These are phyloP conservation scores for Drosophila repleta DNA, from an alignment of 1,140 invertebrate species.

Conservation along the genomic window DNA sequence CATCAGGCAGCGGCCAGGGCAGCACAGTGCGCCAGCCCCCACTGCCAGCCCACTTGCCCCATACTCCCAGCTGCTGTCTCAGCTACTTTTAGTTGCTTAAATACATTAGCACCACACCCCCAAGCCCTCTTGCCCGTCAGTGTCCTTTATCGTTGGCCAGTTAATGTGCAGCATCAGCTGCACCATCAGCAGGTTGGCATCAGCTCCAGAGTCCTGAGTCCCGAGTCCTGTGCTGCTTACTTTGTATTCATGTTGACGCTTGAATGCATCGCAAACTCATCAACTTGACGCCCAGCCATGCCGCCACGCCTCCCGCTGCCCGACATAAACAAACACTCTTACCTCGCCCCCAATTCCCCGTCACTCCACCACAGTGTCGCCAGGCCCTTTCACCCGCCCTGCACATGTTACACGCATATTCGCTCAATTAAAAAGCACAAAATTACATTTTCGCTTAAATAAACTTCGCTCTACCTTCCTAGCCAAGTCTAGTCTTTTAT, in stretches of 20 bases:
- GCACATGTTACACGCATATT: conserved; percentile 77
- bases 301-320: neutral
- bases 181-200: conserved; percentile 36
- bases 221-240: conserved; percentile 31
- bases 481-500: neutral
- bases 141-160: conserved; percentile 28
- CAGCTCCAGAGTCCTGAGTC: neutral
- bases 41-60: neutral
- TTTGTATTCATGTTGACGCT: conserved; percentile 72
- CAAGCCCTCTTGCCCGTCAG: neutral
- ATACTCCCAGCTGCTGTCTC: conserved; percentile 19
- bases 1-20: conserved; percentile 42
- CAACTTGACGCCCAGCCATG: conserved; percentile 39
- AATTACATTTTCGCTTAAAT: conserved; percentile 81
- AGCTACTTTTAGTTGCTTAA: conserved; percentile 60
- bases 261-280: conserved; percentile 79
- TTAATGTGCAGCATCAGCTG: conserved; percentile 55
- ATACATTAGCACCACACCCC: conserved; percentile 44
- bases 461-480: conserved; percentile 46
- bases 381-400: neutral
- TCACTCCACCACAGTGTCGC: conserved; percentile 12
- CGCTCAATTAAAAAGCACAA: conserved; percentile 82
- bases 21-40: neutral
- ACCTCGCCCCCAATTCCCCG: neutral
- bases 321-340: neutral